Evolutionary conservation across 2,797 vertebrate species (phyloP).

Genomic region (Diplodus puntazzo): DNA sequence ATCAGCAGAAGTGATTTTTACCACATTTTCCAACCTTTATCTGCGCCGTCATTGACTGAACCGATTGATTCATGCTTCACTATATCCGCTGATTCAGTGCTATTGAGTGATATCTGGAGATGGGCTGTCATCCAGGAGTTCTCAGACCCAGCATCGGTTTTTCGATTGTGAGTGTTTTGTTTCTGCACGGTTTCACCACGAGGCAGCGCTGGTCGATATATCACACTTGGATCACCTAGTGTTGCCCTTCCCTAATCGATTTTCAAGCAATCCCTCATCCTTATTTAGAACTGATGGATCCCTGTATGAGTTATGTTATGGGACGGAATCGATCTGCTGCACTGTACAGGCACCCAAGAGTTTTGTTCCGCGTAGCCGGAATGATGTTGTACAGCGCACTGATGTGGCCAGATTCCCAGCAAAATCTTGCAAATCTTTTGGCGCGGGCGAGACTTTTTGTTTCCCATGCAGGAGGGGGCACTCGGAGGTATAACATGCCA

Average conservation of each 20-base stretch:
- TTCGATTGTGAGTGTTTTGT: neutral
- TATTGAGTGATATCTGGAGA: constrained; percentile 37
- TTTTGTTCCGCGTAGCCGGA: constrained; percentile 7
- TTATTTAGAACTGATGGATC: constrained; percentile 8
- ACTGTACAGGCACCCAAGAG: neutral
- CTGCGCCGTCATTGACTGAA: constrained; percentile 9
- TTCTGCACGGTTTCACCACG: constrained; percentile 8
- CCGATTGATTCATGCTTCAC: constrained; percentile 22
- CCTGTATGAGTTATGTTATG: constrained; percentile 17
- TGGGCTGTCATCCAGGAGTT: constrained; percentile 19
- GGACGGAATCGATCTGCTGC: neutral
- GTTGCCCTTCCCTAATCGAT: neutral
- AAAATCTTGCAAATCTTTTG: constrained; percentile 34
- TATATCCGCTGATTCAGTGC: constrained; percentile 34
- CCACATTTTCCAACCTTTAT: constrained; percentile 19
- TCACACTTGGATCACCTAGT: neutral
- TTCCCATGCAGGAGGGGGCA: constrained; percentile 3
- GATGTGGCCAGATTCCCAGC: constrained; percentile 19
- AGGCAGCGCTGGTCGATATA: neutral
- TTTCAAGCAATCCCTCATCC: constrained; percentile 8
- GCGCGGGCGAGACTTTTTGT: neutral
- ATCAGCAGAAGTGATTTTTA: neutral
- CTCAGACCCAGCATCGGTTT: constrained; percentile 17
- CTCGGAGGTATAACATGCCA: constrained; percentile 44
- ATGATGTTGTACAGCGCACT: constrained; percentile 8